Base-by-base conservation (phyloP, 1,140 invertebrate genomes). In the Drosophila rufa region DNA sequence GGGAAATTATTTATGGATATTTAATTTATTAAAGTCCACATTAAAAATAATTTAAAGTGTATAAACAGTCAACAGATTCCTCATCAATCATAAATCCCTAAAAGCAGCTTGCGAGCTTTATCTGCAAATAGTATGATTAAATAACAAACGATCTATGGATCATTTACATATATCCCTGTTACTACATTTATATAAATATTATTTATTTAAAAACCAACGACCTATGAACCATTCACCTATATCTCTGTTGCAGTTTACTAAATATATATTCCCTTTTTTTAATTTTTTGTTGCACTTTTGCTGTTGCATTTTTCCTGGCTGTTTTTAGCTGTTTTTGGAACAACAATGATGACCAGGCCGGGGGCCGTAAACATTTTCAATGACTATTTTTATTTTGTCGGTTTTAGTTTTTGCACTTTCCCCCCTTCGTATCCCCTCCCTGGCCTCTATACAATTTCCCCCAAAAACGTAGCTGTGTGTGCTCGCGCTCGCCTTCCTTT, bases 341-440 rank as follows among this genome's bases (percentile, higher is more conserved):
- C n/a, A 53, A 59, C 51, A 77, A 48, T 40, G 67, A 78, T 64
- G 78, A 77, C 47, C 61, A 38, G 50, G 60, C 59, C 61, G 69
- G 61, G 66, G 55, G 61, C 80, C 71, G 77, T 87, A 89, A 83
- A 89, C 84, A 87, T 89, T 82, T 86, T 83, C 84, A 87, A 87
- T 89, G 84, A 89, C 73, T 89, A 89, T 87, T 87, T 89, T 80
- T 89, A 89, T 71, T 75, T 82, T 79, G 75, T 81, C 53, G 67
- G 59, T 80, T 87, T 87, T 82, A 60, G 76, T 89, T 87, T 73
- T 89, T 89, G 80, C 83, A 80, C 83, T 83, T 87, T 80, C 45
- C 30, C 59, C 19, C 5, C 22, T n/a, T 14, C 8, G 4, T 12
- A 27, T 5, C 48, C 27, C 12, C 11, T 33, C 22, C 33, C 14